A percentile compares a stretch with the other conserved stretches of the same genome.
These are phyloP conservation scores for Thaleichthys pacificus DNA, from an alignment of 2,797 vertebrate species.

Conservation along the genomic window DNA sequence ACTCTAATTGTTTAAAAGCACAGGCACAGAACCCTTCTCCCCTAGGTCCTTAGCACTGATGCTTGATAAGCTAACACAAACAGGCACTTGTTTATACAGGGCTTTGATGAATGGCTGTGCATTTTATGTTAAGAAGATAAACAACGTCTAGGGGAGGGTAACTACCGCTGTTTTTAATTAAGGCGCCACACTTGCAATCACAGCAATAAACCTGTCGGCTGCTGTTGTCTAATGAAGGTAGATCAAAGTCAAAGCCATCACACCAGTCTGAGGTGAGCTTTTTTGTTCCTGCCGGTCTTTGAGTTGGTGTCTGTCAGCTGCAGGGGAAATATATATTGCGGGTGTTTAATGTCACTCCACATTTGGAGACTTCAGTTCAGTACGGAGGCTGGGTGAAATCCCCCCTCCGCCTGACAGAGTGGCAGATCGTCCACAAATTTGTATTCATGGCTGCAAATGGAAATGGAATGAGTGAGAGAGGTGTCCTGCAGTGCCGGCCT, in stretches of 20 bases:
- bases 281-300: conserved; percentile 28
- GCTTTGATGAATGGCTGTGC: conserved; percentile 68
- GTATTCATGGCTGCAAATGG: conserved; percentile 64
- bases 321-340: conserved; percentile 51
- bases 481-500: conserved; percentile 49
- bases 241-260: conserved; percentile 69
- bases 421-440: conserved; percentile 56
- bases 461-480: conserved; percentile 53
- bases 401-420: conserved; percentile 46
- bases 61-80: conserved; percentile 67
- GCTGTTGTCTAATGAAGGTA: conserved; percentile 54
- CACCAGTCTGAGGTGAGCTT: conserved; percentile 38
- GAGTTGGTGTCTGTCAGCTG: conserved; percentile 22
- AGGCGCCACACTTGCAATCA: conserved; percentile 59
- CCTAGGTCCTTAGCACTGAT: conserved; percentile 36
- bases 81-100: conserved; percentile 59
- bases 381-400: conserved; percentile 35
- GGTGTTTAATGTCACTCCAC: conserved; percentile 49
- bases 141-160: conserved; percentile 60
- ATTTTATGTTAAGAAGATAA: conserved; percentile 67
- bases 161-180: conserved; percentile 73
- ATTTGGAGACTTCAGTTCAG: conserved; percentile 40
- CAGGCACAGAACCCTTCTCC: conserved; percentile 35
- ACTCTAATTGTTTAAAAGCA: conserved; percentile 54
- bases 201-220: conserved; percentile 63